Conservation (phyloP, 2,888 invertebrate genomes). For the Zygothrica quintamaculata region DNA sequence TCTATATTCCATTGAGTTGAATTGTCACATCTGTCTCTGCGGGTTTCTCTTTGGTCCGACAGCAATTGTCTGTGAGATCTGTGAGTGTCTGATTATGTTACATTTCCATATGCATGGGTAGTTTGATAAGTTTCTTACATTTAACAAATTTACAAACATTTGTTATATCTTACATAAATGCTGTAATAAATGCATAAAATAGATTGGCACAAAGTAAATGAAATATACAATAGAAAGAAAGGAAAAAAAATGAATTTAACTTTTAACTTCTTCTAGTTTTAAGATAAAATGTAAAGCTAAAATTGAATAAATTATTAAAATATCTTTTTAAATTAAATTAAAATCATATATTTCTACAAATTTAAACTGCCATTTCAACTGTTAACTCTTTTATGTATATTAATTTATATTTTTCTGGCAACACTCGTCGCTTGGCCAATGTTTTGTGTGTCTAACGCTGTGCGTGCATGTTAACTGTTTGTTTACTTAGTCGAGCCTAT, state of each 20-base stretch:
- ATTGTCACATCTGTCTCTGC: slow-evolving; percentile 38
- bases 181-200: too few relatives aligned
- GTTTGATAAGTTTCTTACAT: slow-evolving; percentile 23
- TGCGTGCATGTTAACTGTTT: slow-evolving; percentile 33
- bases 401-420: slow-evolving; percentile 9
- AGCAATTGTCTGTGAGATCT: slow-evolving; percentile 60
- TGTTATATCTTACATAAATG: not conserved
- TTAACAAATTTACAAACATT: slow-evolving; percentile 1
- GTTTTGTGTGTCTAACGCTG: slow-evolving; percentile 27
- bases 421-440: slow-evolving; percentile 33
- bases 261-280: too few relatives aligned
- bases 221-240: too few relatives aligned
- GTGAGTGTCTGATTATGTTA: slow-evolving; percentile 55
- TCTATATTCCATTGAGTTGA: slow-evolving; percentile 74
- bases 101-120: slow-evolving; percentile 56
- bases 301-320: too few relatives aligned
- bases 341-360: too few relatives aligned
- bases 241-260: too few relatives aligned
- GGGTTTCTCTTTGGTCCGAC: slow-evolving; percentile 13
- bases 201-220: too few relatives aligned
- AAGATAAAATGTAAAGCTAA: too few relatives aligned
- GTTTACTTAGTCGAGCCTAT: slow-evolving; percentile 45
- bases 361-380: not conserved
- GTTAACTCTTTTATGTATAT: not conserved
- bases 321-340: too few relatives aligned